Evolutionary conservation across 37 sponge, comb jelly and placozoan species (phyloP).

Genomic region (Cladorhizidae sp.): DNA sequence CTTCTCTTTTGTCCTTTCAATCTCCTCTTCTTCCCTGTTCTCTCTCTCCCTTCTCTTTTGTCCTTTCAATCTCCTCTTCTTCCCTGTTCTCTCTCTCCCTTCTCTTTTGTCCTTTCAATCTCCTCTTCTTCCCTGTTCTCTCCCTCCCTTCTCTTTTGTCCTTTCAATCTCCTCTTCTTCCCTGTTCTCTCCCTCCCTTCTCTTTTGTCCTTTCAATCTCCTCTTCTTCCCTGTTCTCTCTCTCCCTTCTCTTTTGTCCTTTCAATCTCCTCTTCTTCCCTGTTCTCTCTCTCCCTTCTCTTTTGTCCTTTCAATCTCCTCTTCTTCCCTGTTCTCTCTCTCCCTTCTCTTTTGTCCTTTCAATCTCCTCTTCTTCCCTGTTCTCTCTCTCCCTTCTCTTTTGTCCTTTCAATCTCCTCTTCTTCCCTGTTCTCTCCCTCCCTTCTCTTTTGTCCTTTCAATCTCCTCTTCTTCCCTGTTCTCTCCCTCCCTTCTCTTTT

Average conservation of each 20-base stretch:
- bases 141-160: background rate
- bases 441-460: background rate
- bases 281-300: background rate
- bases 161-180: background rate
- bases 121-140: background rate
- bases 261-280: background rate
- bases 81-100: background rate
- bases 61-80: background rate
- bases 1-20: background rate
- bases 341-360: background rate
- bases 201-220: background rate
- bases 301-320: background rate
- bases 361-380: background rate
- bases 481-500: background rate
- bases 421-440: background rate
- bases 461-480: background rate
- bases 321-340: background rate
- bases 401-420: background rate
- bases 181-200: background rate
- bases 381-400: background rate
- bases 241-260: background rate
- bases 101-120: background rate
- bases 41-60: background rate
- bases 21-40: background rate
- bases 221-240: too few relatives aligned